Evolutionary conservation across 2,797 vertebrate genomes (phyloP), one percentile per base, ranked within the genome.

Genomic region (Todus mexicanus): DNA sequence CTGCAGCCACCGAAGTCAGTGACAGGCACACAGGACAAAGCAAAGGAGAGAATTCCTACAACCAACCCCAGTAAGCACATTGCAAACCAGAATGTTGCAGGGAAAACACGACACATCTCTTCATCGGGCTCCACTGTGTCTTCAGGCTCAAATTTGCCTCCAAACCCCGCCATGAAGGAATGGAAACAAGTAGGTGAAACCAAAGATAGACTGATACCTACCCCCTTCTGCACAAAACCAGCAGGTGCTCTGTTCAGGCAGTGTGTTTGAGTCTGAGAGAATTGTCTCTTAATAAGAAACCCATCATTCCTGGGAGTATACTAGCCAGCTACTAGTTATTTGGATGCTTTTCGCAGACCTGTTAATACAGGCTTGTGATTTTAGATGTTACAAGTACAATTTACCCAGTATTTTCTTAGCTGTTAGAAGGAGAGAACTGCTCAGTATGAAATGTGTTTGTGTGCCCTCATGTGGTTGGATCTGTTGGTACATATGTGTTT

Each of bases 151-250:
- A 66, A 59, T 43, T 70, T 45, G 15, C 11, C 81, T 87, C 27
- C 97, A 97, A 29, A 97, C 81, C n/a, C 96, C 77, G 23, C 97
- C 96, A 19, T 97, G 98, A 61, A 94, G 75, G 98, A 99, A 60
- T 99, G 98, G 98, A 98, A 98, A 94, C 99, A 99, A 97, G 98
- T 99, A 94, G 31, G 95, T 92, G 83, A 88, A 94, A 88, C 50
- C 23, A 66, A 74, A 84, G 54, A 26, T n/a, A 20, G 21, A 0
- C 6, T 10, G 65, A 76, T 23, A 61, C 5, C 0, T 5, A 71
- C 12, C 11, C 15, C 6, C 10, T 35, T 6, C 35, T 0, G 3
- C 27, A 40, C 26, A 48, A 73, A 47, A 10, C 13, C 9, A 1
- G 50, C 29, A 20, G 15, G 38, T 6, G 15, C 56, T 82, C 59